These are phyloP conservation scores for Microplitis manilae DNA, from an alignment of 2,888 invertebrate genomes.

Conservation along the genomic window DNA sequence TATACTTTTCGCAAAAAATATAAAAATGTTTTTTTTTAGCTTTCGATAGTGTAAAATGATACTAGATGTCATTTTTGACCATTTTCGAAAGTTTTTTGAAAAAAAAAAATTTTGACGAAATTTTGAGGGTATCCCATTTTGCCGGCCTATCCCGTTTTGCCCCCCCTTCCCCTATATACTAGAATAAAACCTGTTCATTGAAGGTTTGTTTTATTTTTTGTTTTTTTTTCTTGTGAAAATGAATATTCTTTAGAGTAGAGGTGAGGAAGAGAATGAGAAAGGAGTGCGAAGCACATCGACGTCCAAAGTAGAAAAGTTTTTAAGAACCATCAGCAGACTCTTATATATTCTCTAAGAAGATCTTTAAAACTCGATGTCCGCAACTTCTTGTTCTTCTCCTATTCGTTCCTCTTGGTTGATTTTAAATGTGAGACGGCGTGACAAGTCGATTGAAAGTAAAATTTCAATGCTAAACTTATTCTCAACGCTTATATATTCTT, in stretches of 20 bases:
- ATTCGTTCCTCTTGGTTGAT: conserved; percentile 32
- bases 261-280: neutral
- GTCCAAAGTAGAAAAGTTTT: conserved; percentile 32
- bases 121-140: too few species aligned
- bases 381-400: conserved; percentile 18
- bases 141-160: too few species aligned
- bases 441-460: conserved; percentile 21
- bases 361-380: conserved; percentile 21
- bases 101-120: too few species aligned
- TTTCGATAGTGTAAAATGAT: too few species aligned
- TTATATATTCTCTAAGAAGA: conserved; percentile 1
- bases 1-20: too few species aligned
- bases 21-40: too few species aligned
- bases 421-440: conserved; percentile 29
- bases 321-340: conserved; percentile 23
- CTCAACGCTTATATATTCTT: conserved; percentile 8
- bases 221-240: conserved; percentile 12
- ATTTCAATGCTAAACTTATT: conserved; percentile 25
- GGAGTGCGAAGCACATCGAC: neutral
- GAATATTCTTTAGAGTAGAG: neutral
- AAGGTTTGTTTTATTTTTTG: neutral
- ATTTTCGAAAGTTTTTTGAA: too few species aligned
- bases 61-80: too few species aligned
- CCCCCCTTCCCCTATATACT: too few species aligned
- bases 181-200: conserved; percentile 5